A percentile compares a stretch with the other conserved stretches of the same genome.
Conservation (phyloP, 2,888 invertebrate species). For the Pseudococcus jackbeardsleyi region DNA sequence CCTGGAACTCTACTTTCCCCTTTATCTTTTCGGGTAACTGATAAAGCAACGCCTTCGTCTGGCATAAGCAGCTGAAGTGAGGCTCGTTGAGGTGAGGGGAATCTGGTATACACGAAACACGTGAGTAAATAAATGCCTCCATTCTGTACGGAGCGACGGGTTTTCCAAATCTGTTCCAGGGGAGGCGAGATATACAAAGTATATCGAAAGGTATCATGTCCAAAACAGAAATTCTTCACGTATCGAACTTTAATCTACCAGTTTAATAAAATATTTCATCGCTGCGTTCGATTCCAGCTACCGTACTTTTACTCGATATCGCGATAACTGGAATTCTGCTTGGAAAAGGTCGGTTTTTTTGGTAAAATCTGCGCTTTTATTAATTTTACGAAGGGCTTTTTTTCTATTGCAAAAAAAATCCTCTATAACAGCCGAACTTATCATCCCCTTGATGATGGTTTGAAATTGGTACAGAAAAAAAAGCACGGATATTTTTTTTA, state of each 20-base stretch:
- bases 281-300: not conserved
- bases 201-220: conserved; percentile 5
- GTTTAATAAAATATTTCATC: conserved; percentile 18
- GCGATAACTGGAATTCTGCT: not conserved
- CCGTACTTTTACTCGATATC: not conserved
- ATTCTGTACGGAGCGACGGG: not conserved
- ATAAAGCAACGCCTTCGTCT: conserved; percentile 41
- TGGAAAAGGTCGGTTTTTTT: not conserved
- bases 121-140: conserved; percentile 52
- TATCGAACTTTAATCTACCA: conserved; percentile 52
- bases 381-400: not conserved
- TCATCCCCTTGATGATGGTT: not conserved
- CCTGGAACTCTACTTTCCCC: conserved; percentile 42
- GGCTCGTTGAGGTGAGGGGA: not conserved
- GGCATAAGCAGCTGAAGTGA: not conserved
- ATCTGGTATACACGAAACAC: conserved; percentile 8
- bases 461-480: not conserved
- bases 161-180: not conserved
- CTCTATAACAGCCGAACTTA: not conserved
- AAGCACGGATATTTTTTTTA: not conserved
- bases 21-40: conserved; percentile 38
- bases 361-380: not conserved
- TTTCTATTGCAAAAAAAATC: conserved; percentile 4
- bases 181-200: not conserved
- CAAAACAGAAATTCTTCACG: conserved; percentile 46